Percentiles rank a stretch among this genome's conserved stretches.
phyloP scores from a whole-genome alignment of 1,140 invertebrate species.

The Psilanteris sp. region DNA sequence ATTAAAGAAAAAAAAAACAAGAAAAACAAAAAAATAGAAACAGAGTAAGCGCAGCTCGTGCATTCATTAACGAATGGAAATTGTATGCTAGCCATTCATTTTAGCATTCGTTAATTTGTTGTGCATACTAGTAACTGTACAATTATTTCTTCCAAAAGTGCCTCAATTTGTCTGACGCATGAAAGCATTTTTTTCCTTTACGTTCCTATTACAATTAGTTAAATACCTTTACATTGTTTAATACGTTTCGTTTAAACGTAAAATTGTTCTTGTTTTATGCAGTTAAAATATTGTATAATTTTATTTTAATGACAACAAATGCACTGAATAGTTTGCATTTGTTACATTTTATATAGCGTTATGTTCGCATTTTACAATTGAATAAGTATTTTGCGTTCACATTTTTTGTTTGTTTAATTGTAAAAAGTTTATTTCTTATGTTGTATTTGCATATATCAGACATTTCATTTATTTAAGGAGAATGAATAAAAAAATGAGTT shows the following conservation, averaged over 20 bases:
- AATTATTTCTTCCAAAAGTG: slow-evolving; percentile 16
- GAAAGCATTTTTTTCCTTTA: slow-evolving; percentile 22
- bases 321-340: slow-evolving; percentile 8
- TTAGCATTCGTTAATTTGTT: too few species aligned
- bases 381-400: slow-evolving; percentile 43
- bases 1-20: too few species aligned
- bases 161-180: slow-evolving; percentile 8
- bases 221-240: slow-evolving; percentile 29
- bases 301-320: slow-evolving; percentile 15
- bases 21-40: too few species aligned
- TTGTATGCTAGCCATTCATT: too few species aligned
- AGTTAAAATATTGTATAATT: slow-evolving; percentile 22
- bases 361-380: slow-evolving; percentile 45
- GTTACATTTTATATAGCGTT: slow-evolving; percentile 27
- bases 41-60: too few species aligned
- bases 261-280: slow-evolving; percentile 39
- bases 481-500: slow-evolving; percentile 13
- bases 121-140: too few species aligned
- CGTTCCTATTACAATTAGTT: slow-evolving; percentile 52
- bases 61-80: too few species aligned
- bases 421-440: slow-evolving; percentile 44
- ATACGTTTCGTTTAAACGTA: slow-evolving; percentile 43
- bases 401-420: slow-evolving; percentile 44
- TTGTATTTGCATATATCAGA: slow-evolving; percentile 27
- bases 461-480: slow-evolving; percentile 10